A percentile compares a stretch with the other conserved stretches of the same genome.
Conservation (phyloP, 2,113 vertebrate genomes). For the Planiliza haematocheilus region DNA sequence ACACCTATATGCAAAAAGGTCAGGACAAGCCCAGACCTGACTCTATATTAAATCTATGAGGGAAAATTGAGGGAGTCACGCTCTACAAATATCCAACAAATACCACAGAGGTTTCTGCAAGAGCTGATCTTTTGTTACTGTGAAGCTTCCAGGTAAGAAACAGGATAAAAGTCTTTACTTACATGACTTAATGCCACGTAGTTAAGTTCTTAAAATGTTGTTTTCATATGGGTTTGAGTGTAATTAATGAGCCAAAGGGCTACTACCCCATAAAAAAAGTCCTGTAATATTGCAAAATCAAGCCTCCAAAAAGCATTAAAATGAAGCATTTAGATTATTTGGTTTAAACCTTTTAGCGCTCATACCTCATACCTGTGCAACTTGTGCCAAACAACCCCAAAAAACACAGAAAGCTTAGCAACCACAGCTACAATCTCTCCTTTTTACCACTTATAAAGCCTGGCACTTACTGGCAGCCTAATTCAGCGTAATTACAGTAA, state of each 20-base stretch:
- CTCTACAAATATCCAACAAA: conserved; percentile 16
- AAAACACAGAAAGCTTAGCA: no score
- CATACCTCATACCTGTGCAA: conserved; percentile 7
- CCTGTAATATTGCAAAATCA: background rate
- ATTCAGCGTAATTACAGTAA: conserved; percentile 48
- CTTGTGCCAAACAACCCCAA: accelerated
- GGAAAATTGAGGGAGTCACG: conserved; percentile 12
- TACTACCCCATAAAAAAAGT: background rate
- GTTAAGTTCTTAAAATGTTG: no score
- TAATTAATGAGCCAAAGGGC: no score
- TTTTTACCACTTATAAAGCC: conserved; percentile 26
- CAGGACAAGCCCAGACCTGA: conserved; percentile 43
- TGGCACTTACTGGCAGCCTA: conserved; percentile 3
- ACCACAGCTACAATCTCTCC: conserved; percentile 6
- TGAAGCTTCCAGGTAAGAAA: background rate
- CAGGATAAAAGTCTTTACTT: background rate
- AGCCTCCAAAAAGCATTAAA: background rate
- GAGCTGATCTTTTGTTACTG: background rate
- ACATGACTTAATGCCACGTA: no score
- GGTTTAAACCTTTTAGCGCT: background rate
- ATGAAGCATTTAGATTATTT: background rate
- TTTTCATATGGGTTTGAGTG: no score
- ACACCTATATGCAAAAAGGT: conserved; percentile 21
- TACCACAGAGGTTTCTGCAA: background rate
- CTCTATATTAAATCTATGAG: background rate